Percentiles rank a stretch among this genome's conserved stretches.
Evolutionary conservation across 2,797 vertebrate species (phyloP).

Genomic region (Phataginus tricuspis): DNA sequence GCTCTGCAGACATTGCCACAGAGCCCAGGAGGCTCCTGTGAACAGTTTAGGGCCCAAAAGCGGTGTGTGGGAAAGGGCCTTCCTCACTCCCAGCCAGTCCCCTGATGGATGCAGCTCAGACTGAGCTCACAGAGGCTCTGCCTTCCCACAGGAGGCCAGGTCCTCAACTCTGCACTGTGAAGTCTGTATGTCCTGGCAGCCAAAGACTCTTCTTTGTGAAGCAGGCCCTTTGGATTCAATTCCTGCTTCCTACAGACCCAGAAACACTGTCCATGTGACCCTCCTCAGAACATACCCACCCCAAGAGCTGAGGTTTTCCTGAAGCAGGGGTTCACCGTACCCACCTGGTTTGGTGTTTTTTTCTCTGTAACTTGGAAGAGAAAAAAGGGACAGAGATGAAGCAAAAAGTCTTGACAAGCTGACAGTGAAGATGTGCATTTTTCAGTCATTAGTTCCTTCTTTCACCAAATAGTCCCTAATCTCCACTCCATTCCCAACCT

Average conservation of each 20-base stretch:
- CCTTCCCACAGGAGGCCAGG: neutral
- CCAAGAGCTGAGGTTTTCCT: neutral
- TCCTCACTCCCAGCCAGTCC: neutral
- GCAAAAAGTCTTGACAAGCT: neutral
- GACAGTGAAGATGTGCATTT: neutral
- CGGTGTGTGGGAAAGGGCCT: neutral
- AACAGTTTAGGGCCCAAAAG: neutral
- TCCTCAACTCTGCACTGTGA: neutral
- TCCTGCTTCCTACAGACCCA: neutral
- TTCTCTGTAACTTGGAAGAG: constrained; percentile 60
- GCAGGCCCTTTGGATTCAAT: neutral
- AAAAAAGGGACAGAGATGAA: neutral
- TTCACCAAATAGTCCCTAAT: neutral
- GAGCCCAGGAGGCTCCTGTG: neutral
- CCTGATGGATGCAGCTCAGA: neutral
- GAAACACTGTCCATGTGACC: neutral
- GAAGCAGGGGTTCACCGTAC: neutral
- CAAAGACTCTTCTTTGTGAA: neutral
- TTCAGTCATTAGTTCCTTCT: neutral
- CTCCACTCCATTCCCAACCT: neutral
- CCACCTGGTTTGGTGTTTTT: neutral
- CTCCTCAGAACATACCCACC: neutral
- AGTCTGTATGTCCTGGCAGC: neutral
- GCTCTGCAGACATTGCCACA: neutral
- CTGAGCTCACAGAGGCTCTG: neutral